phyloP scores from a whole-genome alignment of 1,140 invertebrate species.

The Steinernema khuongi region DNA sequence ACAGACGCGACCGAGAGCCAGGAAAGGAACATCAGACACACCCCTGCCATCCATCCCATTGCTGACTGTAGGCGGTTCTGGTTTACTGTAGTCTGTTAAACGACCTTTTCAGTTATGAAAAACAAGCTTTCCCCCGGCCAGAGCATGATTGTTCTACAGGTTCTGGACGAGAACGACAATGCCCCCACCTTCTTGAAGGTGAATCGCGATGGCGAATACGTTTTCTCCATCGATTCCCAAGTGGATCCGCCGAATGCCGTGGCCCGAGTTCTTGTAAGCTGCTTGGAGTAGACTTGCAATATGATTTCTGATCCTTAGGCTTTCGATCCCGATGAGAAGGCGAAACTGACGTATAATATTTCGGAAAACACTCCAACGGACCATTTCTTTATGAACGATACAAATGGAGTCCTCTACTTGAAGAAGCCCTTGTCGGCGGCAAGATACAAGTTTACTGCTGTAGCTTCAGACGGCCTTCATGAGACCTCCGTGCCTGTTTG shows the following conservation, averaged over 20 bases:
- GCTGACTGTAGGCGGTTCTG: constrained; percentile 45
- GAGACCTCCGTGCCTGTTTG: background rate
- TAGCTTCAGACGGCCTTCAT: constrained; percentile 34
- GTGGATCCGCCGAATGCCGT: constrained; percentile 31
- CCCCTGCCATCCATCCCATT: constrained; percentile 32
- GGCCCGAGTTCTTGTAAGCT: constrained; percentile 30
- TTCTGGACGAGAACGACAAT: constrained; percentile 56
- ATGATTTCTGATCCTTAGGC: constrained; percentile 29
- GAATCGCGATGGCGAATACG: constrained; percentile 27
- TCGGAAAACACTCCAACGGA: constrained; percentile 21
- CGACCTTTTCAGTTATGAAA: constrained; percentile 39
- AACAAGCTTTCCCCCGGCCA: constrained; percentile 43
- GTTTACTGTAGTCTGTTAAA: background rate
- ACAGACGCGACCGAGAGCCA: background rate
- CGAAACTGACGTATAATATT: constrained; percentile 42
- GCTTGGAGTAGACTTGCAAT: constrained; percentile 19
- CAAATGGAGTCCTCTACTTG: constrained; percentile 37
- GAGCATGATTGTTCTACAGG: constrained; percentile 47
- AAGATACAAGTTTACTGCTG: constrained; percentile 38
- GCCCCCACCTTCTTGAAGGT: constrained; percentile 38
- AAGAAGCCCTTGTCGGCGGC: constrained; percentile 27
- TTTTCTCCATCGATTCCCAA: constrained; percentile 50
- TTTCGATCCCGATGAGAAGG: constrained; percentile 45
- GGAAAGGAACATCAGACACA: constrained; percentile 22
- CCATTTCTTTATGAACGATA: constrained; percentile 42